A percentile compares a stretch with the other conserved stretches of the same genome.
These are phyloP conservation scores for Scaptomyza montana DNA, from an alignment of 1,140 invertebrate species.

Conservation along the genomic window DNA sequence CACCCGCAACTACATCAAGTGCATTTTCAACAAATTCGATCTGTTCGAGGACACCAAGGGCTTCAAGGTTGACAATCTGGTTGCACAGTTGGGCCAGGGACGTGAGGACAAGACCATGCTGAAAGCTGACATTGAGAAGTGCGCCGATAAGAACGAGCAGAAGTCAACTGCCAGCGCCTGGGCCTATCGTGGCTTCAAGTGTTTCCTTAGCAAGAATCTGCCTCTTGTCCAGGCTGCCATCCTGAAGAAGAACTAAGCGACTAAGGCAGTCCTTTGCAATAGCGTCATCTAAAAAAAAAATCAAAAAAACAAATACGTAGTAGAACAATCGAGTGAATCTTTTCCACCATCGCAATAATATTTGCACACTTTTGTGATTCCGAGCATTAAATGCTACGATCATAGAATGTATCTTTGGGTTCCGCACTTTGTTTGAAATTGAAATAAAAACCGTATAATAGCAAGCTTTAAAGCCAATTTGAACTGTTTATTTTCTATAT, in stretches of 20 bases:
- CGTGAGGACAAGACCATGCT: conserved; percentile 67
- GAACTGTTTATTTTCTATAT: conserved; percentile 22
- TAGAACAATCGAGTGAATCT: neutral
- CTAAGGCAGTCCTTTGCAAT: neutral
- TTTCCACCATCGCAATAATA: neutral
- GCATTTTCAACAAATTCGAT: conserved; percentile 80
- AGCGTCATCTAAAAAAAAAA: neutral
- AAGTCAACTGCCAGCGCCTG: conserved; percentile 72
- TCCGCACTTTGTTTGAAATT: conserved; percentile 59
- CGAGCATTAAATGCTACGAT: conserved; percentile 9
- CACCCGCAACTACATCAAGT: conserved; percentile 81
- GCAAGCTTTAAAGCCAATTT: conserved; percentile 55
- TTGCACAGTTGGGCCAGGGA: conserved; percentile 76
- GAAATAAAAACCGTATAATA: conserved; percentile 76
- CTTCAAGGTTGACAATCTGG: conserved; percentile 76
- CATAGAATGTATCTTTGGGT: conserved; percentile 21
- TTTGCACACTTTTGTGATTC: conserved; percentile 17
- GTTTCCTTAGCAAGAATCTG: conserved; percentile 80
- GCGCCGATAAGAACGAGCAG: conserved; percentile 81
- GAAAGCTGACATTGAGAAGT: conserved; percentile 77
- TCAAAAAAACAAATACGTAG: neutral
- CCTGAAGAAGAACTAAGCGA: conserved; percentile 76
- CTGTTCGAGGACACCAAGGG: conserved; percentile 78
- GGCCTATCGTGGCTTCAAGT: conserved; percentile 82
- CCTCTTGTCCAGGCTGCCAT: conserved; percentile 77